These are phyloP conservation scores for Microdon myrmicae DNA, from an alignment of 2,888 invertebrate genomes.

Conservation along the genomic window DNA sequence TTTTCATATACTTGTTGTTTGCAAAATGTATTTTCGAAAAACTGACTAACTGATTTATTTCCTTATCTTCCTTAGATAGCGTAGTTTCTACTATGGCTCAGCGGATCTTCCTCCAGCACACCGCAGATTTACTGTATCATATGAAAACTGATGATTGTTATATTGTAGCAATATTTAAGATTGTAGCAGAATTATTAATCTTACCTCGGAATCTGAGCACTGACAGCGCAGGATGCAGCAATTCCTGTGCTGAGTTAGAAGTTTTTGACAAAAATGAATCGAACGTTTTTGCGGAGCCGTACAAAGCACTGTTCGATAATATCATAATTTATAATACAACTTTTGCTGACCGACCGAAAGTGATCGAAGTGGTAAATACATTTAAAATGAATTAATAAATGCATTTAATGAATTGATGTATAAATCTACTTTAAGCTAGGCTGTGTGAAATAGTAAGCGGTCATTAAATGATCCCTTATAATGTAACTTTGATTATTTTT, in stretches of 20 bases:
- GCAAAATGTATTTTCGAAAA: background rate
- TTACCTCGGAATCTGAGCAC: constrained; percentile 29
- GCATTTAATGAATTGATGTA: background rate
- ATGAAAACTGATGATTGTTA: constrained; percentile 53
- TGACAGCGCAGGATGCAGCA: constrained; percentile 15
- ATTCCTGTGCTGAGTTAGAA: constrained; percentile 51
- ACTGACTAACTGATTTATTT: constrained; percentile 13
- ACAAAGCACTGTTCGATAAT: constrained; percentile 56
- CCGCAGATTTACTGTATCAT: constrained; percentile 53
- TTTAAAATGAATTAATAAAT: constrained; percentile 33
- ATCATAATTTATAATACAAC: constrained; percentile 53
- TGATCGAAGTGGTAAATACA: constrained; percentile 53
- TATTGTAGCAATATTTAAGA: constrained; percentile 57
- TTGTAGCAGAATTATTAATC: constrained; percentile 55
- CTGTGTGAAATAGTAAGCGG: too few species aligned
- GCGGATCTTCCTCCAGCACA: constrained; percentile 55
- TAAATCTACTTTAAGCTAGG: constrained; percentile 6
- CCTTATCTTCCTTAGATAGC: constrained; percentile 38
- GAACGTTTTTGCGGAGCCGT: constrained; percentile 62
- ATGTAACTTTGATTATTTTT: too few species aligned
- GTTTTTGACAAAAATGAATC: constrained; percentile 63
- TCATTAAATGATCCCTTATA: too few species aligned
- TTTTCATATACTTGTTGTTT: background rate
- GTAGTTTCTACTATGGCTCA: constrained; percentile 58
- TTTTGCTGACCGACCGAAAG: constrained; percentile 54